A percentile compares a stretch with the other conserved stretches of the same genome.
These are phyloP conservation scores for Dasysyrphus tricinctus DNA, from an alignment of 2,888 invertebrate species.

Conservation along the genomic window DNA sequence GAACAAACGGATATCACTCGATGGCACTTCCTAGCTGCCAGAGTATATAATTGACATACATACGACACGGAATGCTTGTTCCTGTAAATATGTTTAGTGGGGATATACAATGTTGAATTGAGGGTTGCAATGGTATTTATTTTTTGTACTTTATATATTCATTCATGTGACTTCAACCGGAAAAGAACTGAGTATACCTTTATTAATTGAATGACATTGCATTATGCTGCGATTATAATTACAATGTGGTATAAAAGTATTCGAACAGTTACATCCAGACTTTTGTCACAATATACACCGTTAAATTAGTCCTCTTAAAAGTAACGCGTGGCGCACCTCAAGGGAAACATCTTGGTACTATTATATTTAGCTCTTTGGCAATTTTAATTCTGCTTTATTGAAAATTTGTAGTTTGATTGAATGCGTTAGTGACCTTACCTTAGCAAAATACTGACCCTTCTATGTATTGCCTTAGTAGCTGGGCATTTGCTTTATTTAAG, in stretches of 20 bases:
- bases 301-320: too few relatives aligned
- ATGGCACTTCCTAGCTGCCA: slow-evolving; percentile 67
- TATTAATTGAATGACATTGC: slow-evolving; percentile 56
- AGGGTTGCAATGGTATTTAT: slow-evolving; percentile 1
- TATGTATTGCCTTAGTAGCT: too few relatives aligned
- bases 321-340: too few relatives aligned
- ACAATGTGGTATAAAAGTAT: slow-evolving; percentile 37
- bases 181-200: slow-evolving; percentile 34
- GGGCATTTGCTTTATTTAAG: too few relatives aligned
- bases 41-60: slow-evolving; percentile 43
- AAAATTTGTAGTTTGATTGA: too few relatives aligned
- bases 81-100: neutral
- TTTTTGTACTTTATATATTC: neutral
- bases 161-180: slow-evolving; percentile 36
- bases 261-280: neutral
- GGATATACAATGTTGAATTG: neutral
- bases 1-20: slow-evolving; percentile 60
- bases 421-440: too few relatives aligned
- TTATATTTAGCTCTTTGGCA: too few relatives aligned
- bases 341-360: too few relatives aligned
- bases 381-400: too few relatives aligned
- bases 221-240: slow-evolving; percentile 55
- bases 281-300: too few relatives aligned
- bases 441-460: too few relatives aligned
- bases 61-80: slow-evolving; percentile 5